These are phyloP conservation scores for Sarcophaga rosellei DNA, from an alignment of 2,888 invertebrate genomes.

Conservation along the genomic window DNA sequence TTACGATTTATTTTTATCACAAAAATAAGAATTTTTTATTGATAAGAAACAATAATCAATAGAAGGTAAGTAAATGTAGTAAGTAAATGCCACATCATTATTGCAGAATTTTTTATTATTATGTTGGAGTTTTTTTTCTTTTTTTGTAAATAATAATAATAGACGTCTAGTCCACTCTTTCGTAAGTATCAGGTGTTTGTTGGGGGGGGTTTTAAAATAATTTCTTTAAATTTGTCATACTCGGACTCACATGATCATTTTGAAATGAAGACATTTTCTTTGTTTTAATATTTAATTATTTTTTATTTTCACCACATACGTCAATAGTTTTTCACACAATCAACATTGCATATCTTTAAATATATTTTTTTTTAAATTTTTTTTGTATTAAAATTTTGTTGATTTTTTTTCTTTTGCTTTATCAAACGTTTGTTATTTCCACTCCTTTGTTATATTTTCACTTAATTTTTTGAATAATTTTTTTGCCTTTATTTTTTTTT, in stretches of 20 bases:
- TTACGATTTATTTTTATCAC: constrained; percentile 37
- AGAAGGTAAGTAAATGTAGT: constrained; percentile 29
- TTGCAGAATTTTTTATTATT: neutral
- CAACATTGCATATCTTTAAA: neutral
- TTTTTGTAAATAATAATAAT: no score
- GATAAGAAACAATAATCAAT: constrained; percentile 55
- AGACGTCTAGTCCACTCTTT: no score
- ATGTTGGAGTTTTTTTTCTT: no score
- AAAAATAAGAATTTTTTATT: constrained; percentile 19
- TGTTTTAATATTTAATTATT: constrained; percentile 22
- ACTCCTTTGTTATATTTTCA: constrained; percentile 1
- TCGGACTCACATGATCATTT: constrained; percentile 70
- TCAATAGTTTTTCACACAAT: neutral
- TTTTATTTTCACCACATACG: neutral
- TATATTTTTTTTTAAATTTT: neutral
- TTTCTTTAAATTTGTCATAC: neutral
- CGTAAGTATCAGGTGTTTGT: no score
- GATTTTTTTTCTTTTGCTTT: neutral
- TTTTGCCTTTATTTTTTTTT: constrained; percentile 8
- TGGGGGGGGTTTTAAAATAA: neutral
- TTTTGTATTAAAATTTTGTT: neutral
- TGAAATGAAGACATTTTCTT: constrained; percentile 66
- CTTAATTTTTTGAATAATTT: neutral
- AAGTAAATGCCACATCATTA: constrained; percentile 62
- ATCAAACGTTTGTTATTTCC: neutral